These are phyloP conservation scores for Zingel zingel DNA, from an alignment of 2,113 vertebrate species.

Conservation along the genomic window DNA sequence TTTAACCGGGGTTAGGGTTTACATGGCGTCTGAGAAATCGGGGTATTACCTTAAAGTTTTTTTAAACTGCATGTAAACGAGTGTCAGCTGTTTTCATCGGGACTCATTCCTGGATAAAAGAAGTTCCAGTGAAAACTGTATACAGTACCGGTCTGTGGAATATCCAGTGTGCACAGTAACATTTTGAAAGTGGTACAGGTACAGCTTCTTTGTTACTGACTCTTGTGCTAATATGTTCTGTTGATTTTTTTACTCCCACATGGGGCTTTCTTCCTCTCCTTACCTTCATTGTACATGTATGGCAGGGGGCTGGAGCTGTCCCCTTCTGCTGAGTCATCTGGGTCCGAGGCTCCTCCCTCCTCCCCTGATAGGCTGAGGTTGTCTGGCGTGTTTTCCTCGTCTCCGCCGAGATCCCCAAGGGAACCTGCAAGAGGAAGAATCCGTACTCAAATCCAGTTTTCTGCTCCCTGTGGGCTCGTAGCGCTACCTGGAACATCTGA, in stretches of 20 bases:
- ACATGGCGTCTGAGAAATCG: too few species aligned
- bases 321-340: conserved; percentile 81
- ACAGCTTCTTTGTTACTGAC: neutral
- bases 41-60: too few species aligned
- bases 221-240: too few species aligned
- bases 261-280: conserved; percentile 44
- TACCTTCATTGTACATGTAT: conserved; percentile 84
- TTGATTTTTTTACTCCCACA: neutral
- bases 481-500: too few species aligned
- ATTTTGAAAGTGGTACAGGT: neutral
- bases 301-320: conserved; percentile 82
- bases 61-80: too few species aligned
- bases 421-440: conserved; percentile 82
- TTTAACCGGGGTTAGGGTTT: too few species aligned
- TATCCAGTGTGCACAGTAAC: neutral
- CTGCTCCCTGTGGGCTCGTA: neutral
- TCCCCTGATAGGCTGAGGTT: conserved; percentile 84
- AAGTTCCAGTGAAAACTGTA: neutral
- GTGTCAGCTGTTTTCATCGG: too few species aligned
- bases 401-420: conserved; percentile 89
- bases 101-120: neutral
- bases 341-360: conserved; percentile 85
- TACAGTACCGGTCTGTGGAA: neutral
- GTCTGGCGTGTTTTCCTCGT: conserved; percentile 81
- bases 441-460: neutral